Evolutionary conservation across 2,888 invertebrate genomes (phyloP), one percentile per base, ranked within the genome.

Genomic region (Amitus sp.): DNA sequence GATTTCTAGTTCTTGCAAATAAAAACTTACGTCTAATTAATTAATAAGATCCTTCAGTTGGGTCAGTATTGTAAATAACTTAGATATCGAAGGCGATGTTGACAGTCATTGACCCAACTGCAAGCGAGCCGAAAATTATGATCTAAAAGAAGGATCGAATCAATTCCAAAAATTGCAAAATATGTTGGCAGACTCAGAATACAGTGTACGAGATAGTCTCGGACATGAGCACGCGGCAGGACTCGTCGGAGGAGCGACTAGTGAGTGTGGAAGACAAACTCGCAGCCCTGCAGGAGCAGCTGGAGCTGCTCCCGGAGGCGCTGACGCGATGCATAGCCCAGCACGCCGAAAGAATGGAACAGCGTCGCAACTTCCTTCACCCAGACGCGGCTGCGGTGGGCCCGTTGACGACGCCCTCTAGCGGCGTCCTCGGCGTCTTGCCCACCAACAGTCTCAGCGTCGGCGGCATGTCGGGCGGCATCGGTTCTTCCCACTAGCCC

Each of bases 151-250:
- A n/a, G n/a, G n/a, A n/a, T n/a, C n/a, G n/a, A n/a, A n/a, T n/a
- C n/a, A n/a, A n/a, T n/a, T n/a, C n/a, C n/a, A n/a, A n/a, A n/a
- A n/a, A n/a, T n/a, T n/a, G n/a, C n/a, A n/a, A n/a, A n/a, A n/a
- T n/a, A n/a, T 86, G 75, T 7, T n/a, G 87, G 69, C 88, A 98
- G 98, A 98, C 97, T 69, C 97, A 98, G 86, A 96, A 95, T 79
- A 95, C 95, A 50, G 96, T 98, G 71, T 98, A 98, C 83, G 98
- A 98, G 85, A 93, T 98, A 76, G 97, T 99, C 68, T 95, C 96
- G 54, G 98, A 98, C 77, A 95, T 98, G 93, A 95, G 95, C 80
- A 90, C 92, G 62, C 90, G 96, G 51, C 97, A 98, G 83, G 95
- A 96, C 82, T 89, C 90, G 48, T 88, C 98, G 72, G 98, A 98